Percentiles rank a stretch among this genome's conserved stretches.
phyloP scores from a whole-genome alignment of 2,797 vertebrate species.

The Pelodytes ibericus region DNA sequence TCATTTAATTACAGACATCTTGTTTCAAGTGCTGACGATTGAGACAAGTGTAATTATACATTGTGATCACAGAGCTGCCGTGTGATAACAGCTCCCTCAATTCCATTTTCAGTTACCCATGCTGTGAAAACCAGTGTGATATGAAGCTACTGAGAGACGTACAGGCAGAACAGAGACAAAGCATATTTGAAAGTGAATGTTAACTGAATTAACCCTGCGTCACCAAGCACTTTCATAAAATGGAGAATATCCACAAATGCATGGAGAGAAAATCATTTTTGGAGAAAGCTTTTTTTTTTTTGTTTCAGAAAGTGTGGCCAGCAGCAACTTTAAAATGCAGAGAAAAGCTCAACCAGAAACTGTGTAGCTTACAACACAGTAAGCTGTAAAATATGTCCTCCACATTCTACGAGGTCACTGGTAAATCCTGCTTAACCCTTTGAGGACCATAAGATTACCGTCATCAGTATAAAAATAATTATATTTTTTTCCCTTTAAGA shows the following conservation, averaged over 20 bases:
- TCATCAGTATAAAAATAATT: too few relatives aligned
- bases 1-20: conserved; percentile 50
- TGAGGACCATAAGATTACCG: too few relatives aligned
- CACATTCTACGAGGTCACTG: too few relatives aligned
- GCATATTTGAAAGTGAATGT: conserved; percentile 33
- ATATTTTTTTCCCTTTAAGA: too few relatives aligned
- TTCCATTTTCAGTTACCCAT: conserved; percentile 49
- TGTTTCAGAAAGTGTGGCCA: too few relatives aligned
- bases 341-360: too few relatives aligned
- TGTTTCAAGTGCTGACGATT: conserved; percentile 50
- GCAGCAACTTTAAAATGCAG: too few relatives aligned
- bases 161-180: conserved; percentile 41
- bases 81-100: conserved; percentile 49
- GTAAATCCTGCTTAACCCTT: too few relatives aligned
- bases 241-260: conserved; percentile 1
- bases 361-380: too few relatives aligned
- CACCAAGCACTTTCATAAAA: background rate
- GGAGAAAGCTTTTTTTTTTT: too few relatives aligned
- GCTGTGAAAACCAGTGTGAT: conserved; percentile 54
- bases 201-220: conserved; percentile 41
- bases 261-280: too few relatives aligned
- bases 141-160: conserved; percentile 38
- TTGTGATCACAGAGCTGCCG: conserved; percentile 47
- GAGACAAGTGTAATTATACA: conserved; percentile 55
- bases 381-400: too few relatives aligned